These are phyloP conservation scores for Pyralis farinalis DNA, from an alignment of 2,888 invertebrate genomes.

Conservation along the genomic window DNA sequence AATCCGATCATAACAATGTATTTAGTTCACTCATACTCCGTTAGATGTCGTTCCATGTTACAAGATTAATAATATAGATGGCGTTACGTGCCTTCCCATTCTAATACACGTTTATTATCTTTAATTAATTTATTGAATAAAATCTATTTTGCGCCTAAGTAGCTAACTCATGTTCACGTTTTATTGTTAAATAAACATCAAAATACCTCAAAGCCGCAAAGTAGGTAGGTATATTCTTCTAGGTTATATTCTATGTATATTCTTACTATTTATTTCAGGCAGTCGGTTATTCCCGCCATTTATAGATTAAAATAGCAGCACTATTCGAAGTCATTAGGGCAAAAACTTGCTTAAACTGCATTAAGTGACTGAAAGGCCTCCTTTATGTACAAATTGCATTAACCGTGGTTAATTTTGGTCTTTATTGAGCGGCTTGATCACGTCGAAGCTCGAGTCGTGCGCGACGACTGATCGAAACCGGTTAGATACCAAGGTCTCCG, in stretches of 20 bases:
- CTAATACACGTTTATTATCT: too few species aligned
- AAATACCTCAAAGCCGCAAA: too few species aligned
- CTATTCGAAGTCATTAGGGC: background rate
- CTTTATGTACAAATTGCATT: background rate
- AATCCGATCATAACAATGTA: too few species aligned
- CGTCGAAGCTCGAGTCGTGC: slow-evolving; percentile 28
- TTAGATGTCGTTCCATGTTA: slow-evolving; percentile 2
- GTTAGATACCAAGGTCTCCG: slow-evolving; percentile 63
- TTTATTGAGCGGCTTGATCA: background rate
- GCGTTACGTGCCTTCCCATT: slow-evolving; percentile 2
- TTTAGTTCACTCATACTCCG: background rate
- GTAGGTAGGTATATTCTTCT: too few species aligned
- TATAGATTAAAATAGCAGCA: background rate
- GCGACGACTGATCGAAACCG: slow-evolving; percentile 52
- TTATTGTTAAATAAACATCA: too few species aligned
- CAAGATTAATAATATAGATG: slow-evolving; percentile 1
- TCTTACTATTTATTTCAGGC: too few species aligned
- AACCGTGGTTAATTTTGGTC: background rate
- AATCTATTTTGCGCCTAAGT: too few species aligned
- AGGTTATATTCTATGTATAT: too few species aligned
- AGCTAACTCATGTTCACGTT: too few species aligned
- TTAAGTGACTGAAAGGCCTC: background rate
- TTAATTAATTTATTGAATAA: too few species aligned
- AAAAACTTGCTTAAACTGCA: background rate
- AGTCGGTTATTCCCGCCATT: background rate